A percentile compares a stretch with the other conserved stretches of the same genome.
Evolutionary conservation across 1,140 invertebrate species (phyloP).

Genomic region (Patella vulgata): DNA sequence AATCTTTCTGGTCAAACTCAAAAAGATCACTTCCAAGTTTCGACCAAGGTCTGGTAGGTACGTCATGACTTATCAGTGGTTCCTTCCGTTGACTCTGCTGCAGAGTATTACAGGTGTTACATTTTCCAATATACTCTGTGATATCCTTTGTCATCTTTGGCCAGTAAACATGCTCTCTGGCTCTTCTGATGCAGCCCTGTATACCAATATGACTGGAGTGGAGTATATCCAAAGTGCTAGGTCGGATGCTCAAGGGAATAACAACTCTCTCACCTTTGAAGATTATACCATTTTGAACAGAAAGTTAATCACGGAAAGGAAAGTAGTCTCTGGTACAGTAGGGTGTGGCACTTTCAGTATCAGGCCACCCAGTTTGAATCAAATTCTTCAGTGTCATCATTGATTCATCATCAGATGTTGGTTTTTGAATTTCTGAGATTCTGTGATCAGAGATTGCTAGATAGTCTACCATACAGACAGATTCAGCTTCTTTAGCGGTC

Average conservation of each 20-base stretch:
- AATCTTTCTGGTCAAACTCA: constrained; percentile 25
- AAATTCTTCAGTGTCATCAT: neutral
- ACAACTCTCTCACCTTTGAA: constrained; percentile 13
- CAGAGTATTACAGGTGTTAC: constrained; percentile 11
- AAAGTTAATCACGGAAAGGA: constrained; percentile 1
- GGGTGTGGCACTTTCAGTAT: neutral
- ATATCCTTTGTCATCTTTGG: constrained; percentile 37
- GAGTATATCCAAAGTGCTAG: neutral
- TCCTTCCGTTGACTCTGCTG: neutral
- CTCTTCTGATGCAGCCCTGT: constrained; percentile 5
- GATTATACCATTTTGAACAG: constrained; percentile 3
- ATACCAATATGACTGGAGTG: constrained; percentile 12
- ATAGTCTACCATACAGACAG: too few relatives aligned
- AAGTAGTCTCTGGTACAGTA: neutral
- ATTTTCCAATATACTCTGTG: constrained; percentile 21
- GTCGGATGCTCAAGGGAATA: neutral
- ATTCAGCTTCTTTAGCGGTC: neutral
- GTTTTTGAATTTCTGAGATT: too few relatives aligned
- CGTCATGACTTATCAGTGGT: constrained; percentile 1
- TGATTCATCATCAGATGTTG: too few relatives aligned
- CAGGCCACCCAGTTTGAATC: constrained; percentile 8
- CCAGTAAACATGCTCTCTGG: constrained; percentile 32
- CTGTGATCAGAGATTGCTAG: too few relatives aligned
- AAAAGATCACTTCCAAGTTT: constrained; percentile 35
- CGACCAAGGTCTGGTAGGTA: constrained; percentile 25